A percentile compares a stretch with the other conserved stretches of the same genome.
Conservation (phyloP, 23 tunicate genomes). For the Halocynthia aurantium region DNA sequence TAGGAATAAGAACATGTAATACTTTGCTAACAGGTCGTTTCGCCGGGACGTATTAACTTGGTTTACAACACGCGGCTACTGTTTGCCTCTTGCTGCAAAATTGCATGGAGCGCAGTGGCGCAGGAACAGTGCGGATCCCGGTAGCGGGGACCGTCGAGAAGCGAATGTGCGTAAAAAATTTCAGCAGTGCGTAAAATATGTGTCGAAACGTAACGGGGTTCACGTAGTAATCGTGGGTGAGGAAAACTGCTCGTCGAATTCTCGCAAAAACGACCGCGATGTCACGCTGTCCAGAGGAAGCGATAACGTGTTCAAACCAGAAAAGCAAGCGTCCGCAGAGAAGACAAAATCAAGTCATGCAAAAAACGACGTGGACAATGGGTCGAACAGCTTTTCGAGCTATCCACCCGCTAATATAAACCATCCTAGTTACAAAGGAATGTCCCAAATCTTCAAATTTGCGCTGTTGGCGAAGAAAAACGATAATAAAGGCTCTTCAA, state of each 20-base stretch:
- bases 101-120: slow-evolving; percentile 22
- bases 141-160: slow-evolving; percentile 3
- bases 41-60: slow-evolving; percentile 19
- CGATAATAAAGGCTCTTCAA: slow-evolving; percentile 6
- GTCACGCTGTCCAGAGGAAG: no score
- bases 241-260: neutral
- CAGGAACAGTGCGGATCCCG: slow-evolving; percentile 17
- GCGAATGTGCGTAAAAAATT: neutral
- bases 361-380: neutral
- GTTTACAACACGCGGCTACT: slow-evolving; percentile 28
- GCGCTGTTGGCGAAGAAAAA: neutral
- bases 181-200: slow-evolving; percentile 14
- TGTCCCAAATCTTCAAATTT: neutral
- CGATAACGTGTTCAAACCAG: no score
- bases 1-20: no score
- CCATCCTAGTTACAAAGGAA: neutral
- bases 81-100: slow-evolving; percentile 11
- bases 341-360: neutral
- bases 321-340: no score
- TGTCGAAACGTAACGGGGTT: neutral
- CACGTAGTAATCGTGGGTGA: slow-evolving; percentile 12
- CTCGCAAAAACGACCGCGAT: neutral
- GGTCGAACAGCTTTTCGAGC: neutral
- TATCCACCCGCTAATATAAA: neutral
- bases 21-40: slow-evolving; percentile 9